Base-by-base conservation (phyloP, 1,140 invertebrate species). In the Dinoponera quadriceps region DNA sequence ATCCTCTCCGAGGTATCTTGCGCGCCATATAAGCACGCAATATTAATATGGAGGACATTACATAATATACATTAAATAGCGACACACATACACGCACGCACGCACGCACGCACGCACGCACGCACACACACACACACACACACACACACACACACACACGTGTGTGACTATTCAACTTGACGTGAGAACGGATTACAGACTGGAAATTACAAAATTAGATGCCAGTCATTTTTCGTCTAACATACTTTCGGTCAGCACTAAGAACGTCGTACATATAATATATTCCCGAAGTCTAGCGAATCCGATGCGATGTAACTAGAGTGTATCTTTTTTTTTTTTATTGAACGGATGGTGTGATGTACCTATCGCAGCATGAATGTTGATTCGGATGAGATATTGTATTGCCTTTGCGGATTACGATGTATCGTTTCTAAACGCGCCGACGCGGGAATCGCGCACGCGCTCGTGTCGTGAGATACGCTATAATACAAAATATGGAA, bases 401-500 rank as follows among this genome's bases (percentile, higher is more conserved):
- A 71, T 80, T 69, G 63, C 75, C 63, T 55, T 69, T 22, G 75
- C 38, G 38, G 38, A 44, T 44, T 57, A 38, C 25, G 65, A 48
- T 29, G 51, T 54, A 22, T 57, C 27, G 57, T 80, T 57, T 80
- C 33, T 44, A 55, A 60, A 80, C 38, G 51, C 60, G 20, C 29
- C 73, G 73, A 63, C 49, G 14, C 25, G 16, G 22, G 33, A 80
- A 71, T 68, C 49, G n/a, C 65, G 22, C 62, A n/a, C n/a, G 51
- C 33, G 65, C 57, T 80, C 33, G 63, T 80, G 27, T 44, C 38
- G 48, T 65, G 62, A 68, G 49, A 25, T 69, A 77, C 20, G 74
- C 51, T 80, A 80, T 69, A 69, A 69, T 78, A 78, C 51, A 78
- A 80, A 80, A 69, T 80, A 18, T 80, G 54, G 33, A 80, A 69